Base-by-base conservation (phyloP, 2,113 vertebrate species). In the Recurvirostra avosetta region DNA sequence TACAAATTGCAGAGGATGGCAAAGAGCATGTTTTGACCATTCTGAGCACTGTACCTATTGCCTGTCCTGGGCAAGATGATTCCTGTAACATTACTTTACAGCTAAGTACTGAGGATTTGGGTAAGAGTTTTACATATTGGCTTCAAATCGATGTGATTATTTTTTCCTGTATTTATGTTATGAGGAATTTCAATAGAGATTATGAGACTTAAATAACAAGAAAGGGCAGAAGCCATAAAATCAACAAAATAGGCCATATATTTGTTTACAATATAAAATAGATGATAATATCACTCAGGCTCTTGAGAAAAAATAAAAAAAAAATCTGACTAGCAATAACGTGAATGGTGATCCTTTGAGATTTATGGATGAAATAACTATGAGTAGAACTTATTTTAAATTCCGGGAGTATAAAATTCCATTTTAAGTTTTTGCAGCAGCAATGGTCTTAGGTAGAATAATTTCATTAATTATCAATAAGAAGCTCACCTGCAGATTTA, bases 1-100 rank as follows among this genome's bases (percentile, higher is more conserved):
- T 99, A 56, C 96, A 98, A 78, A 97, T 99, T 59, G 95, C 97
- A 14, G 98, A 99, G 88, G 98, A 99, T 86, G 92, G 97, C 36
- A 93, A 96, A 85, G 98, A 98, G 93, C 98, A 99, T 3, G 26
- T 84, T 94, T 94, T 99, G 96, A 97, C 96, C 5, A 19, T 98
- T 71, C 91, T 97, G 97, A 99, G 98, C 97, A 99, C 98, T 0
- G 97, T 99, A 21, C 98, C 98, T 71, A 91, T 97, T 86, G 77
- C 86, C 36, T 97, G 94, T 59, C 41, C 87, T 6, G 88, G 96
- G 27, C 85, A 95, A 3, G 82, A 84, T 4, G 92, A 92, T 34
- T 97, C 84, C 47, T 99, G 98, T 92, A 98, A 98, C 77, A 94
- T 99, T 56, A 96, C 97, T 43, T 97, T 99, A 72, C 94, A 94